These are phyloP conservation scores for Panthera leo DNA, from an alignment of 2,113 vertebrate genomes.

Conservation along the genomic window DNA sequence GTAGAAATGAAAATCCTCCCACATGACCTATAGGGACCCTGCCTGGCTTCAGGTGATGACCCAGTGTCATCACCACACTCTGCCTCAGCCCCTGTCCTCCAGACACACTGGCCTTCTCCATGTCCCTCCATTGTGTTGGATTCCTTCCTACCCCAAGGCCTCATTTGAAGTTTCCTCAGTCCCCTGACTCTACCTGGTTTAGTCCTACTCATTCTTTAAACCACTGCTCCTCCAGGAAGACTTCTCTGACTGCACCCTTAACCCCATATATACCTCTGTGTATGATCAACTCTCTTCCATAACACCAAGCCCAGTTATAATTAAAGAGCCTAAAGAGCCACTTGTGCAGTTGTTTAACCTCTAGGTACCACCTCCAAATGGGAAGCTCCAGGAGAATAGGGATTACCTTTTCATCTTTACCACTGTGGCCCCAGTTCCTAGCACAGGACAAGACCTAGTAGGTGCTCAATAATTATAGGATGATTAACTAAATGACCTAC, in stretches of 20 bases:
- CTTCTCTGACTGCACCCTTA: neutral
- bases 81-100: neutral
- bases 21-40: neutral
- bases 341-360: neutral
- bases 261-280: too few relatives aligned
- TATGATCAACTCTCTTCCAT: neutral
- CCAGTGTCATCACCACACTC: neutral
- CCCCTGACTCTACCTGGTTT: neutral
- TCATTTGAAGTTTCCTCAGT: neutral
- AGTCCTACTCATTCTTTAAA: neutral
- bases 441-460: neutral
- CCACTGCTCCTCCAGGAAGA: neutral
- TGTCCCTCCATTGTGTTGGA: neutral
- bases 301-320: neutral
- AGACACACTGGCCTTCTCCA: neutral
- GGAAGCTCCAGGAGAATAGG: neutral
- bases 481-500: neutral
- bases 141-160: neutral
- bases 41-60: neutral
- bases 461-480: neutral
- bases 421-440: neutral
- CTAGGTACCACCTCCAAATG: neutral
- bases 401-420: neutral
- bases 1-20: neutral
- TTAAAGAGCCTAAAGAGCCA: neutral